Conservation (phyloP, 1,140 invertebrate genomes). For the Amphibalanus amphitrite region DNA sequence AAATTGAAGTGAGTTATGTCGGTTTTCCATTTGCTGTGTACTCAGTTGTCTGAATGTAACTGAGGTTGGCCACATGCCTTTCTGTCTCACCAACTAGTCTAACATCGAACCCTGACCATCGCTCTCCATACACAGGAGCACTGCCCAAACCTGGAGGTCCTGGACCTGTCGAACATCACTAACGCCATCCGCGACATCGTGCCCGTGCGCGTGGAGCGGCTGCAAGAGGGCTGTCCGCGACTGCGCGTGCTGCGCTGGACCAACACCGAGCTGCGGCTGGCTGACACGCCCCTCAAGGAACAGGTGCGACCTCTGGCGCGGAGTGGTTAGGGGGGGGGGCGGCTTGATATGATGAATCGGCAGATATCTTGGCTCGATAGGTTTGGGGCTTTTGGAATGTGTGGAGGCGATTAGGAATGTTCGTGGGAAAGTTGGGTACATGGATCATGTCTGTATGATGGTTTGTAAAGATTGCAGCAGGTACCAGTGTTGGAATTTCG, state of each 20-base stretch:
- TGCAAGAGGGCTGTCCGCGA: constrained; percentile 61
- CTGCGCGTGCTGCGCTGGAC: constrained; percentile 54
- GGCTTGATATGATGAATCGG: background rate
- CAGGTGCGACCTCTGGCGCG: constrained; percentile 35
- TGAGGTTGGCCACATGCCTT: no score
- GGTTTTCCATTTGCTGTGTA: no score
- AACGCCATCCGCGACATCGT: constrained; percentile 42
- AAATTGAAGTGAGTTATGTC: no score
- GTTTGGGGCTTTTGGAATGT: background rate
- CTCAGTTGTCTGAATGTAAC: no score
- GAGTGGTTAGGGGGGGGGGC: no score
- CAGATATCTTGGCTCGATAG: background rate
- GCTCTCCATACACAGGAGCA: constrained; percentile 33
- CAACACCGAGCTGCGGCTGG: constrained; percentile 52
- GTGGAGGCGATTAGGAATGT: background rate
- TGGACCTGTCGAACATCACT: constrained; percentile 61
- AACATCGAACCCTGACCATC: constrained; percentile 44
- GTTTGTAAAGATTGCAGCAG: background rate
- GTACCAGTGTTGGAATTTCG: background rate
- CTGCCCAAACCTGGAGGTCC: constrained; percentile 51
- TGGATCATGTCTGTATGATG: background rate
- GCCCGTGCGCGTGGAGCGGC: constrained; percentile 47
- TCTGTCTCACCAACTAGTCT: no score
- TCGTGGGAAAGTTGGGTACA: background rate
- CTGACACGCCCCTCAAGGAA: constrained; percentile 43